These are phyloP conservation scores for Prunella strophiata DNA, from an alignment of 2,797 vertebrate genomes.

Conservation along the genomic window DNA sequence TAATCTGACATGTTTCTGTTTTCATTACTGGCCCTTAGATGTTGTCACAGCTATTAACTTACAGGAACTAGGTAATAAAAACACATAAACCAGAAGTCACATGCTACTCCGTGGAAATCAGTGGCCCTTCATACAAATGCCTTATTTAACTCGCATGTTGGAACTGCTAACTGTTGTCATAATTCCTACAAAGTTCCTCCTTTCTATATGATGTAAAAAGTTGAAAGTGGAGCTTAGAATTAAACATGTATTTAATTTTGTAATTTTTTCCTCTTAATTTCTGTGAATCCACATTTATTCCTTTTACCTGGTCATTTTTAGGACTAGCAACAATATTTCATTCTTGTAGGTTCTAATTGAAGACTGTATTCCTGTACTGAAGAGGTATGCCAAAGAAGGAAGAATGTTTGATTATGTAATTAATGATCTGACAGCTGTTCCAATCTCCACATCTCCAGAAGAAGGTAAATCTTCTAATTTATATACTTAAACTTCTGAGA, in stretches of 20 bases:
- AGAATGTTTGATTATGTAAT: conserved; percentile 97
- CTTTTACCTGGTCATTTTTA: not conserved
- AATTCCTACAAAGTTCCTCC: not conserved
- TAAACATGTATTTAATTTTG: not conserved
- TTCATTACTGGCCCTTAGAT: not conserved
- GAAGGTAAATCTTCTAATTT: conserved; percentile 83
- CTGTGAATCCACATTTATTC: not conserved
- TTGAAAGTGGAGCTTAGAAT: not conserved
- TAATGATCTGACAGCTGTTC: conserved; percentile 96
- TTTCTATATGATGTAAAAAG: not conserved
- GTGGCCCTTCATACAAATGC: not conserved
- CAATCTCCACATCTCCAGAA: conserved; percentile 96
- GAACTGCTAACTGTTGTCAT: not conserved
- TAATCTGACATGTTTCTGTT: not conserved
- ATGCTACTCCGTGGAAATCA: not conserved
- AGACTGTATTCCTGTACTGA: conserved; percentile 96
- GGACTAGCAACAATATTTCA: conserved; percentile 18
- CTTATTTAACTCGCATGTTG: fast-evolving
- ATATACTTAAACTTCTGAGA: not conserved
- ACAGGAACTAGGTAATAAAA: not conserved
- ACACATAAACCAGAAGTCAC: not conserved
- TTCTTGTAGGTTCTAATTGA: conserved; percentile 89
- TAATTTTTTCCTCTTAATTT: not conserved
- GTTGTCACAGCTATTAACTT: not conserved
- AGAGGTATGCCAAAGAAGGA: conserved; percentile 94